Conservation (phyloP, 2,113 vertebrate genomes). For the Ochotona princeps region DNA sequence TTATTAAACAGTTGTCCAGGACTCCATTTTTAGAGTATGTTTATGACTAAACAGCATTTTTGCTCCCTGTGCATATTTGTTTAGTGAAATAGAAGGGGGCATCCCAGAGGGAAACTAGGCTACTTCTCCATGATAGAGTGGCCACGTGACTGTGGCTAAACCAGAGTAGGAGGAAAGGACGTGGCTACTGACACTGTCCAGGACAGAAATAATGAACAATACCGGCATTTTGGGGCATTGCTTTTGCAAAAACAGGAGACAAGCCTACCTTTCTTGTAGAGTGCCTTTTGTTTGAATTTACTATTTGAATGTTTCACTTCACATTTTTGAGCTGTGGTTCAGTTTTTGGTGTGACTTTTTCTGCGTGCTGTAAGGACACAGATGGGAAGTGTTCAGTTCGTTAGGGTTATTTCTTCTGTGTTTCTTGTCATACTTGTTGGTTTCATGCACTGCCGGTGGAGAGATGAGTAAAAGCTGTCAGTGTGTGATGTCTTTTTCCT, state of each 20-base stretch:
- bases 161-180: neutral
- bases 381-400: neutral
- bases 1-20: neutral
- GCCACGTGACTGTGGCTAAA: neutral
- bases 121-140: neutral
- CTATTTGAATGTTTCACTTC: neutral
- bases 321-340: neutral
- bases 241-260: neutral
- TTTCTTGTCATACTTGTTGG: slow-evolving; percentile 48
- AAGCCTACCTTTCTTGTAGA: neutral
- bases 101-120: neutral
- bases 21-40: neutral
- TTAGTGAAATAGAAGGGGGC: neutral
- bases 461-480: neutral
- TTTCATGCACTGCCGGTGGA: slow-evolving; percentile 16
- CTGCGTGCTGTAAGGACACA: neutral
- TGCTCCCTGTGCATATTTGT: neutral
- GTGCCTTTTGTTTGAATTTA: slow-evolving; percentile 17
- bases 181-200: neutral
- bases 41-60: neutral
- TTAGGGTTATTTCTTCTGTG: neutral
- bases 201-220: neutral
- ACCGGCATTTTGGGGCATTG: neutral
- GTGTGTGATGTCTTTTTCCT: neutral
- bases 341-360: neutral